phyloP scores from a whole-genome alignment of 2,888 invertebrate species.

The Tiphia femorata region DNA sequence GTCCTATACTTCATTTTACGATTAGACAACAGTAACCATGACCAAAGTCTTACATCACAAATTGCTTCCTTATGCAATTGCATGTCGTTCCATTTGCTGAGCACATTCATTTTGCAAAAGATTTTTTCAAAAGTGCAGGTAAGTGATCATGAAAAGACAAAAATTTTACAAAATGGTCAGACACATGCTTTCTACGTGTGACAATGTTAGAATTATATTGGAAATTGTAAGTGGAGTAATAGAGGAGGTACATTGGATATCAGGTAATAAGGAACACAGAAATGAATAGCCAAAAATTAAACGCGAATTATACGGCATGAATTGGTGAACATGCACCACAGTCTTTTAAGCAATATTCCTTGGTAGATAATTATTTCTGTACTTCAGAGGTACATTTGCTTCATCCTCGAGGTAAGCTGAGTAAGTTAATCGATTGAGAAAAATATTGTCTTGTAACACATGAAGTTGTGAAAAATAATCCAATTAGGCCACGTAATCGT shows the following conservation, averaged over 20 bases:
- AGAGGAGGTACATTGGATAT: conserved; percentile 21
- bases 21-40: conserved; percentile 31
- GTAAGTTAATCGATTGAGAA: too few relatives aligned
- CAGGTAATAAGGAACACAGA: conserved; percentile 22
- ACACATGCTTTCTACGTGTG: conserved; percentile 32
- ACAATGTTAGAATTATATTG: conserved; percentile 21
- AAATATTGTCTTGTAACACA: too few relatives aligned
- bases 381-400: conserved; percentile 39
- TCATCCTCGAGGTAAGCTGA: too few relatives aligned
- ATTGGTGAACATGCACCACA: conserved; percentile 12
- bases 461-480: too few relatives aligned
- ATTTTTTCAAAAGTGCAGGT: conserved; percentile 38
- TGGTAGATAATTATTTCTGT: conserved; percentile 36
- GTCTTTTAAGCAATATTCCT: conserved; percentile 13
- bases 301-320: conserved; percentile 19
- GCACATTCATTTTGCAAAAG: conserved; percentile 43
- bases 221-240: conserved; percentile 14
- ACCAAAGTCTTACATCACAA: conserved; percentile 32
- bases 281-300: conserved; percentile 14
- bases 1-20: conserved; percentile 26
- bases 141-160: conserved; percentile 27
- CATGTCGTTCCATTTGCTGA: conserved; percentile 31
- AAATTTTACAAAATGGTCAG: conserved; percentile 28
- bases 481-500: too few relatives aligned
- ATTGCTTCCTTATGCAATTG: conserved; percentile 40